Conservation (phyloP, 2,797 vertebrate species). For the Poecilia velifera region DNA sequence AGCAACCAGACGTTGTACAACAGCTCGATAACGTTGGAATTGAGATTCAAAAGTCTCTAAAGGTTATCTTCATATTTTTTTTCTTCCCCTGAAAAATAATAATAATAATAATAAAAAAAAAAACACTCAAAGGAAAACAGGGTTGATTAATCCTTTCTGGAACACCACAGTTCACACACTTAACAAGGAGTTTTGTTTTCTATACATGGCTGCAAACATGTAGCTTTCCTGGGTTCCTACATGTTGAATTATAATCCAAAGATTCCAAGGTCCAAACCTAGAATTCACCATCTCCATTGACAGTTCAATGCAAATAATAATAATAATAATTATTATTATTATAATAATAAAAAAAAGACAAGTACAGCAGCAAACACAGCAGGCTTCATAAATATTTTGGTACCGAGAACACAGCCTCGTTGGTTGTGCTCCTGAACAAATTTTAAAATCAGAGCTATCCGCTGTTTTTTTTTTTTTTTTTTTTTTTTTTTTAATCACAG, state of each 20-base stretch:
- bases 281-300: constrained; percentile 54
- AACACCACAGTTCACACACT: constrained; percentile 84
- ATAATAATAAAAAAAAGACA: constrained; percentile 57
- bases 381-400: constrained; percentile 71
- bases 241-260: constrained; percentile 40
- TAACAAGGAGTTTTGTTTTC: constrained; percentile 77
- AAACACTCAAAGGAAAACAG: constrained; percentile 73
- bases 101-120: not conserved
- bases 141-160: constrained; percentile 78
- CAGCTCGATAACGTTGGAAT: constrained; percentile 72
- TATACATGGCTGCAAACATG: constrained; percentile 80
- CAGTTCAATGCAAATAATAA: constrained; percentile 51
- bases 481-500: constrained; percentile 20
- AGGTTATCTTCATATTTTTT: constrained; percentile 63
- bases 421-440: constrained; percentile 34
- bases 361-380: constrained; percentile 75
- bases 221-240: constrained; percentile 63
- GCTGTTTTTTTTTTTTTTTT: constrained; percentile 9
- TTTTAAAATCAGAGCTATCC: constrained; percentile 38
- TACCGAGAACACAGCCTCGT: constrained; percentile 60
- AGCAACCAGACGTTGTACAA: constrained; percentile 78
- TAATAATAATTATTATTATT: constrained; percentile 27
- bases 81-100: constrained; percentile 26
- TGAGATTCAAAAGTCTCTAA: constrained; percentile 62
- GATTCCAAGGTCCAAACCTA: constrained; percentile 41